Percentiles rank a stretch among this genome's conserved stretches.
Evolutionary conservation across 2,888 invertebrate species (phyloP).

Genomic region (Scaptomyza reducta): DNA sequence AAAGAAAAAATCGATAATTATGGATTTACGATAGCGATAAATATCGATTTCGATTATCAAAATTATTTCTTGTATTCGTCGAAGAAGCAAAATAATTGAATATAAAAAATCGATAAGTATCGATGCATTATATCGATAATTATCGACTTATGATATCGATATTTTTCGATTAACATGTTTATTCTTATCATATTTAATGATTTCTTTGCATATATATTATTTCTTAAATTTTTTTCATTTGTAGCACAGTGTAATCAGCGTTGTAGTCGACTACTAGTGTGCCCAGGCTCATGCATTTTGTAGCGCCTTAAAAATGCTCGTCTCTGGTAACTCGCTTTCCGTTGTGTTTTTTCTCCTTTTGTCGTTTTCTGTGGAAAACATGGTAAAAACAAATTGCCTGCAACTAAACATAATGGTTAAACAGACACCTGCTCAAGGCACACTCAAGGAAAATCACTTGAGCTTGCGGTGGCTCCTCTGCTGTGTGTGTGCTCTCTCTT

Average conservation of each 20-base stretch:
- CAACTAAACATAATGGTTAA: conserved; percentile 79
- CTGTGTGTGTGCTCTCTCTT: conserved; percentile 17
- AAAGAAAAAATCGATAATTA: no score
- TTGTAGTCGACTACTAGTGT: neutral
- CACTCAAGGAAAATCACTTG: conserved; percentile 73
- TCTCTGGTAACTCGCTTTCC: conserved; percentile 15
- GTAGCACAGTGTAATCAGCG: conserved; percentile 30
- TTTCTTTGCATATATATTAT: no score
- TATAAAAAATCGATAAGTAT: no score
- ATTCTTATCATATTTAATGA: no score
- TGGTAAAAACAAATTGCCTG: conserved; percentile 75
- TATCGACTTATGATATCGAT: no score
- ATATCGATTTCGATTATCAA: no score
- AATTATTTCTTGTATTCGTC: no score
- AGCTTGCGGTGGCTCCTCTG: conserved; percentile 45
- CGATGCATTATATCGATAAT: neutral
- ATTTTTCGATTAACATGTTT: no score
- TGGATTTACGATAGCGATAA: neutral
- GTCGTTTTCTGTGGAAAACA: conserved; percentile 35
- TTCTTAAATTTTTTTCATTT: neutral
- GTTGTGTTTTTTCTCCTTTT: neutral
- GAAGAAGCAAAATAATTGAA: no score
- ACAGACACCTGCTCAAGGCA: conserved; percentile 76
- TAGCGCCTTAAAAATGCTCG: conserved; percentile 40
- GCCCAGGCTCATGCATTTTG: conserved; percentile 33